Evolutionary conservation across 2,113 vertebrate species (phyloP).

Genomic region (Hylia prasina): DNA sequence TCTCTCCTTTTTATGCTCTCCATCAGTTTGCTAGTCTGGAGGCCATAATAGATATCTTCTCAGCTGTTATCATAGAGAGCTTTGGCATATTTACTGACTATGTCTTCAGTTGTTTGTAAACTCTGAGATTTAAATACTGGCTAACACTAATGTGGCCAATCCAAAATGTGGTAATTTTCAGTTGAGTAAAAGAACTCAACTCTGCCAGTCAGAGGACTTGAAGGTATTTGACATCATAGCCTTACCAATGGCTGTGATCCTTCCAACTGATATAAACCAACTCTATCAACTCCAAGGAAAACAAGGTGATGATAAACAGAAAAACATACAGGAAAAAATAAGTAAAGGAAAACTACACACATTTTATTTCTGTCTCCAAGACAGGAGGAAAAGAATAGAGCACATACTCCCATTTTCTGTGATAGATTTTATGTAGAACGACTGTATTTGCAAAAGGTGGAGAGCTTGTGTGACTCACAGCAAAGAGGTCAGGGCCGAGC

Average conservation of each 20-base stretch:
- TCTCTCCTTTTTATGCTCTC: neutral
- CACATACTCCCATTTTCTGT: neutral
- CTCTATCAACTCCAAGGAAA: neutral
- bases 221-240: neutral
- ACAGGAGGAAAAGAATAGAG: neutral
- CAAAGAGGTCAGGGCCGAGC: neutral
- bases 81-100: neutral
- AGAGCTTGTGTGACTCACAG: conserved; percentile 7
- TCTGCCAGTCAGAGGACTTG: neutral
- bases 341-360: neutral
- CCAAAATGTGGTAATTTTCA: neutral
- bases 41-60: neutral
- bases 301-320: neutral
- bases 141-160: neutral
- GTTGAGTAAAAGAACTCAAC: neutral
- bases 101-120: neutral
- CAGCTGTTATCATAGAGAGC: neutral
- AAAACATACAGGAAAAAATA: neutral
- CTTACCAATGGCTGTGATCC: neutral
- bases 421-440: neutral
- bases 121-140: neutral
- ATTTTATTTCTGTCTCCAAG: neutral
- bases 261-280: neutral
- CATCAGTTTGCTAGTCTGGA: neutral
- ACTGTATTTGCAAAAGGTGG: conserved; percentile 51